A percentile compares a stretch with the other conserved stretches of the same genome.
Evolutionary conservation across 2,113 vertebrate species (phyloP).

Genomic region (Castor canadensis): DNA sequence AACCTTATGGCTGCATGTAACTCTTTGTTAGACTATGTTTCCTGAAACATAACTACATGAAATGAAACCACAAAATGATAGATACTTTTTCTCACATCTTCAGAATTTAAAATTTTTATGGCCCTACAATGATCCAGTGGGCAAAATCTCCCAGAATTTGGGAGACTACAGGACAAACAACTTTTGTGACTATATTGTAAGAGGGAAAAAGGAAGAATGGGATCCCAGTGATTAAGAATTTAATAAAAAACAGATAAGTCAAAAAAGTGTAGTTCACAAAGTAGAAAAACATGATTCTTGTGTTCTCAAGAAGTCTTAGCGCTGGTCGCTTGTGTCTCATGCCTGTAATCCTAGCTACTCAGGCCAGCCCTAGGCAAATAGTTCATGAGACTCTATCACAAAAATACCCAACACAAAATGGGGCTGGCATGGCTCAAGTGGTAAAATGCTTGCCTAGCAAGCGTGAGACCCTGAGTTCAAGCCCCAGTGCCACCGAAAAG

Average conservation of each 20-base stretch:
- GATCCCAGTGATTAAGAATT: neutral
- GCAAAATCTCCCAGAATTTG: constrained; percentile 19
- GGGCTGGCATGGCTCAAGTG: too few relatives aligned
- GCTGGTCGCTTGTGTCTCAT: too few relatives aligned
- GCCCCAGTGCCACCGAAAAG: too few relatives aligned
- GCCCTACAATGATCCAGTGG: neutral
- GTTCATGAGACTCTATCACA: too few relatives aligned
- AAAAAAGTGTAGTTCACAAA: neutral
- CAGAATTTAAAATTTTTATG: neutral
- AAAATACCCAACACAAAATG: too few relatives aligned
- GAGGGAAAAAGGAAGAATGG: neutral
- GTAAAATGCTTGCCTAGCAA: too few relatives aligned
- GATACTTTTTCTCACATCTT: neutral
- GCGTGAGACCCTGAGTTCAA: too few relatives aligned
- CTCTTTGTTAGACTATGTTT: neutral
- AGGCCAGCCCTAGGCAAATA: too few relatives aligned
- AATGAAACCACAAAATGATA: constrained; percentile 18
- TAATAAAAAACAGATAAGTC: neutral
- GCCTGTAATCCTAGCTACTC: too few relatives aligned
- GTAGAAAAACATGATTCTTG: neutral
- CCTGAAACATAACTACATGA: neutral
- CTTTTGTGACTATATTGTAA: neutral
- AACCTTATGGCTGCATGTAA: neutral
- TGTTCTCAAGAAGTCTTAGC: too few relatives aligned
- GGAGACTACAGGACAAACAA: neutral